These are phyloP conservation scores for Coccyzus lansbergi DNA, from an alignment of 2,797 vertebrate species.

Conservation along the genomic window DNA sequence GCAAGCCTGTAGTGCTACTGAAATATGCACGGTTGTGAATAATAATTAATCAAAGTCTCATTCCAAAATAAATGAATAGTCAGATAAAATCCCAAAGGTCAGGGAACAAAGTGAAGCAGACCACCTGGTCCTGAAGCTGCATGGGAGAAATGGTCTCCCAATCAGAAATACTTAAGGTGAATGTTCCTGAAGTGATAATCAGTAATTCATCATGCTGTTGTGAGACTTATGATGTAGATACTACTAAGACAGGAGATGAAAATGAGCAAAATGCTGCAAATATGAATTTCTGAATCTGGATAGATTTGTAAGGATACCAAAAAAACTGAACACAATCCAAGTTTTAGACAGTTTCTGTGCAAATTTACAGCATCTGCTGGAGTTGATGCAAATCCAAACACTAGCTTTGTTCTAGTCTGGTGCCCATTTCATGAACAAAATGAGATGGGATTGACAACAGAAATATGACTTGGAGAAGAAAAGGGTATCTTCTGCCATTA, in stretches of 20 bases:
- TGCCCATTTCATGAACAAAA: neutral
- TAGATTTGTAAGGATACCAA: neutral
- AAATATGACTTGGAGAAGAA: constrained; percentile 4
- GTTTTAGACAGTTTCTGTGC: constrained; percentile 39
- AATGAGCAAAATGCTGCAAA: neutral
- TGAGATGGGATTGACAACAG: neutral
- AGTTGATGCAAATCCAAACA: constrained; percentile 16
- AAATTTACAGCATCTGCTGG: constrained; percentile 47
- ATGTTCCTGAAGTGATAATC: neutral
- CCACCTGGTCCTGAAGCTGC: constrained; percentile 10
- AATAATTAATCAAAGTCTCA: constrained; percentile 41
- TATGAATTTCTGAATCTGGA: neutral
- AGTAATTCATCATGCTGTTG: neutral
- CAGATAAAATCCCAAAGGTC: constrained; percentile 38
- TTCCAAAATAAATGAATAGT: constrained; percentile 39
- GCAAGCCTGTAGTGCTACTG: neutral
- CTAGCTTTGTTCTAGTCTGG: neutral
- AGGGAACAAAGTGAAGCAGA: constrained; percentile 26
- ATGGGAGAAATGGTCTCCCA: neutral
- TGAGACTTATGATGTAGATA: neutral
- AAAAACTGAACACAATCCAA: neutral
- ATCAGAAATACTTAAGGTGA: neutral
- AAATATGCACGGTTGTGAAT: neutral
- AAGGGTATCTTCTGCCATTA: neutral
- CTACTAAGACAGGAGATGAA: neutral